Percentiles rank a stretch among this genome's conserved stretches.
Conservation (phyloP, 1,140 invertebrate species). For the Diorhabda elongata region DNA sequence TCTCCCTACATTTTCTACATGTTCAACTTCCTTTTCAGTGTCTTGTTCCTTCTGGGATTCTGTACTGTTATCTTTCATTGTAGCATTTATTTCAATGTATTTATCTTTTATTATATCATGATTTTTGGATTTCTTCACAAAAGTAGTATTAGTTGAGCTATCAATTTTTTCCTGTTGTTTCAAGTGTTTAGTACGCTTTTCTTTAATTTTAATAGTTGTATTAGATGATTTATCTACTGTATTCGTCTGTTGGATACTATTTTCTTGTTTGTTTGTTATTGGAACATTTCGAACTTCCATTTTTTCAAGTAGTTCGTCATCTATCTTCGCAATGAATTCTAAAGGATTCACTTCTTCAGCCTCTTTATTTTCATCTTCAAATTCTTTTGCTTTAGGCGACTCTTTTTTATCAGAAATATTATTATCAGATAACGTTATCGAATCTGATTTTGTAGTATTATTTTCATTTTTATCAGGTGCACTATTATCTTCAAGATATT, state of each 20-base stretch:
- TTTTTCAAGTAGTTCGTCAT: neutral
- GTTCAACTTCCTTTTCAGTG: too few species aligned
- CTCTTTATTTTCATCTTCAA: neutral
- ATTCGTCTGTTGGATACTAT: neutral
- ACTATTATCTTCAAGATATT: neutral
- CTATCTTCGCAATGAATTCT: neutral
- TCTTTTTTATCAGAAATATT: neutral
- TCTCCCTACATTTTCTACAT: too few species aligned
- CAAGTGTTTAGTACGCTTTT: neutral
- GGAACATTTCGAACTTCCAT: neutral
- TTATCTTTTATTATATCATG: slow-evolving; percentile 6
- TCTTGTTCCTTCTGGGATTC: too few species aligned
- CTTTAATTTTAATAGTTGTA: neutral
- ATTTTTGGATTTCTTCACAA: neutral
- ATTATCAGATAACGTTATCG: neutral
- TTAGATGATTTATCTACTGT: slow-evolving; percentile 6
- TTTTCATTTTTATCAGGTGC: neutral
- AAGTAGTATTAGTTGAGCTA: slow-evolving; percentile 3
- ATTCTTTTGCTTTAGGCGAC: neutral
- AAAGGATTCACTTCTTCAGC: neutral
- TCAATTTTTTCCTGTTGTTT: neutral
- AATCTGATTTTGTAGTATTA: neutral
- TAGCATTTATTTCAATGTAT: too few species aligned
- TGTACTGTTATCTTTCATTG: too few species aligned
- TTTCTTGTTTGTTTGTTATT: neutral